Percentiles rank a stretch among this genome's conserved stretches.
These are phyloP conservation scores for Ophion ventricosus DNA, from an alignment of 2,888 invertebrate genomes.

Conservation along the genomic window DNA sequence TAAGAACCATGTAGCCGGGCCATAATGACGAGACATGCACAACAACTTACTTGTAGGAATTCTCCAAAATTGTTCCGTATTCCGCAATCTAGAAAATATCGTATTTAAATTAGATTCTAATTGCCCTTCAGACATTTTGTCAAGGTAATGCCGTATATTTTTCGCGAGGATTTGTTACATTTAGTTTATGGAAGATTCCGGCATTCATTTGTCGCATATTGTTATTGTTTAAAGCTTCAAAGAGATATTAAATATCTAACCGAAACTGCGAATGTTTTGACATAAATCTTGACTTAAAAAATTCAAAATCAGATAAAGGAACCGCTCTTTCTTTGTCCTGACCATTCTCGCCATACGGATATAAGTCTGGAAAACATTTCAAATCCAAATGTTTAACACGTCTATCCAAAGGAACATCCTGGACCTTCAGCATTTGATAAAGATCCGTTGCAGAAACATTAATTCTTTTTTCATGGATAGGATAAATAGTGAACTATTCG, in stretches of 20 bases:
- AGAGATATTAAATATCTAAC: constrained; percentile 68
- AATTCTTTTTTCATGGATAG: constrained; percentile 67
- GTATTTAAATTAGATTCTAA: constrained; percentile 65
- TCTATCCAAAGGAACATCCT: constrained; percentile 37
- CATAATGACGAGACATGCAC: constrained; percentile 70
- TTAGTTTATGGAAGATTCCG: constrained; percentile 69
- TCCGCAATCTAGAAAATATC: constrained; percentile 62
- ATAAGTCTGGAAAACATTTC: constrained; percentile 56
- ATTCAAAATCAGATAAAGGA: constrained; percentile 65
- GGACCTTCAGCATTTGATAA: constrained; percentile 64
- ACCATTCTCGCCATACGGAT: constrained; percentile 40
- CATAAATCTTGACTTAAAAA: constrained; percentile 66
- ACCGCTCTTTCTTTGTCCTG: constrained; percentile 53
- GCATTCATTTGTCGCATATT: constrained; percentile 68
- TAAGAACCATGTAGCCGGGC: constrained; percentile 71
- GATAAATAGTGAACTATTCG: constrained; percentile 67
- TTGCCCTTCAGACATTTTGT: constrained; percentile 60
- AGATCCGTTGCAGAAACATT: constrained; percentile 45
- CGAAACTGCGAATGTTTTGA: constrained; percentile 69
- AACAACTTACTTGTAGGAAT: constrained; percentile 66
- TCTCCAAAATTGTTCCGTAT: constrained; percentile 63
- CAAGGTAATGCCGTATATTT: constrained; percentile 64
- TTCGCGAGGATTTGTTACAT: constrained; percentile 50
- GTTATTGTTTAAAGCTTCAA: constrained; percentile 69
- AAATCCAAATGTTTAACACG: constrained; percentile 26